Percentiles rank a stretch among this genome's conserved stretches.
Conservation (phyloP, 1,140 invertebrate species). For the Liolophura sinensis region DNA sequence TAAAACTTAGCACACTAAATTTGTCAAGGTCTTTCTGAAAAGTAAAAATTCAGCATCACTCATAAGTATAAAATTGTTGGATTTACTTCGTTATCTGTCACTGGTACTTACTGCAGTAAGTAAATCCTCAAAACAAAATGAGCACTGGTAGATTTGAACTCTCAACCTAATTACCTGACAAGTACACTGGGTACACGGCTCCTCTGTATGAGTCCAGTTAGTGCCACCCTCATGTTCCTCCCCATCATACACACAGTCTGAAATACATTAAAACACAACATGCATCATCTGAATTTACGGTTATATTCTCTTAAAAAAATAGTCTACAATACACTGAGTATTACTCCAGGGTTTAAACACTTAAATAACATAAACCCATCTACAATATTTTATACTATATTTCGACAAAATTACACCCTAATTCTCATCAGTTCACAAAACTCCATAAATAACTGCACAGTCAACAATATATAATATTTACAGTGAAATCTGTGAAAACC, state of each 20-base stretch:
- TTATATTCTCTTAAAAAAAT: slow-evolving; percentile 3
- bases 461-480: too few species aligned
- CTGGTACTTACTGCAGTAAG: too few species aligned
- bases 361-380: background rate
- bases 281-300: slow-evolving; percentile 4
- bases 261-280: slow-evolving; percentile 11
- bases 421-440: too few species aligned
- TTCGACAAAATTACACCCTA: too few species aligned
- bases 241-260: slow-evolving; percentile 69
- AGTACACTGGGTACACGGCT: slow-evolving; percentile 67
- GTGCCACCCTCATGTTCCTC: slow-evolving; percentile 65
- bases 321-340: background rate
- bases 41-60: too few species aligned
- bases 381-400: background rate
- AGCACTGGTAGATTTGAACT: too few species aligned
- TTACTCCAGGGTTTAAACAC: background rate
- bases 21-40: background rate
- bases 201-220: slow-evolving; percentile 59
- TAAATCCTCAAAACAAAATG: too few species aligned
- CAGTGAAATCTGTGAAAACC: too few species aligned
- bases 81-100: too few species aligned
- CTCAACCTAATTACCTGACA: slow-evolving; percentile 38
- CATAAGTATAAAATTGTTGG: too few species aligned
- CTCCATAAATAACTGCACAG: too few species aligned
- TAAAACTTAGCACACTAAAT: background rate